Percentiles rank a stretch among this genome's conserved stretches.
Evolutionary conservation across 2,797 vertebrate species (phyloP).

Genomic region (Periparus ater): DNA sequence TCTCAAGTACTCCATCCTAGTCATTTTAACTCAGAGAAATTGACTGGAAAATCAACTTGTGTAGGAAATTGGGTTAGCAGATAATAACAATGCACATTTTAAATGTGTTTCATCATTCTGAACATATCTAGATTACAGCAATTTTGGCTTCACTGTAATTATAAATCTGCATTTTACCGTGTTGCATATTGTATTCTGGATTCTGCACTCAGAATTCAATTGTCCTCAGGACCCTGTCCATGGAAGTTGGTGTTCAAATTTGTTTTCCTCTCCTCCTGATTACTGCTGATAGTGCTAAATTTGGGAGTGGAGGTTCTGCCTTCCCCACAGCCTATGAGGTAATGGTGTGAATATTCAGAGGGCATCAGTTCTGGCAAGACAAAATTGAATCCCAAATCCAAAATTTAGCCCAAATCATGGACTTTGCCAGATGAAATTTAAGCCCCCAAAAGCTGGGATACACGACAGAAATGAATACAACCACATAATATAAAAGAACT

Average conservation of each 20-base stretch:
- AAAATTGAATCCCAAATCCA: neutral
- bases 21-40: slow-evolving; percentile 35
- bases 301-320: neutral
- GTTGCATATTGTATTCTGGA: neutral
- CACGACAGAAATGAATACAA: neutral
- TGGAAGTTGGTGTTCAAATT: neutral
- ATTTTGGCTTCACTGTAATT: neutral
- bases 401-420: neutral
- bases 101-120: slow-evolving; percentile 14
- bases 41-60: slow-evolving; percentile 44
- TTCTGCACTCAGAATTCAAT: neutral
- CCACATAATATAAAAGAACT: neutral
- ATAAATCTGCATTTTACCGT: neutral
- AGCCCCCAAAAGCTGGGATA: neutral
- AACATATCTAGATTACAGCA: slow-evolving; percentile 20
- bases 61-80: slow-evolving; percentile 46
- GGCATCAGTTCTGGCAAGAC: neutral
- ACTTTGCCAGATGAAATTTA: neutral
- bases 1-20: neutral
- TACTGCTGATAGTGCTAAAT: neutral
- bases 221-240: neutral
- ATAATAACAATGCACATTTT: slow-evolving; percentile 34
- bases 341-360: neutral
- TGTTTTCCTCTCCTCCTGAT: neutral
- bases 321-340: neutral